A percentile compares a stretch with the other conserved stretches of the same genome.
phyloP scores from a whole-genome alignment of 2,888 invertebrate genomes.

The Antheraea assamensis region DNA sequence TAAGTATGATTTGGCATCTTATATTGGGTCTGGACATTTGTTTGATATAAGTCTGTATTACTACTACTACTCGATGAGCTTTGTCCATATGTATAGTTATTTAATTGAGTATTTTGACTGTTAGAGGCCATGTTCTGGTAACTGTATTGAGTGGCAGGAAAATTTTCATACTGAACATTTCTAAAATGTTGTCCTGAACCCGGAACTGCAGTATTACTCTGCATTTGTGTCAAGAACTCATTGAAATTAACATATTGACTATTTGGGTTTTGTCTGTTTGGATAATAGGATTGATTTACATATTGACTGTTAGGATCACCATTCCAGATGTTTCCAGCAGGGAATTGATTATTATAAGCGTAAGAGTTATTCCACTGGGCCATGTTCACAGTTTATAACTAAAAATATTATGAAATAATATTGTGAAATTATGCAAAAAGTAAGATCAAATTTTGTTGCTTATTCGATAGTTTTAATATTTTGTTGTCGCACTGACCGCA shows the following conservation, averaged over 20 bases:
- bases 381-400: constrained; percentile 49
- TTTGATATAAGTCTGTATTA: constrained; percentile 48
- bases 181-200: constrained; percentile 49
- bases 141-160: constrained; percentile 56
- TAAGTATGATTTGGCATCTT: constrained; percentile 47
- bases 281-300: constrained; percentile 61
- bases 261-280: constrained; percentile 55
- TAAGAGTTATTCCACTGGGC: constrained; percentile 77
- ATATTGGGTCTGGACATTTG: constrained; percentile 49
- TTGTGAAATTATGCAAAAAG: constrained; percentile 31
- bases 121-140: constrained; percentile 62
- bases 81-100: constrained; percentile 51
- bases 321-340: constrained; percentile 60
- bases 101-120: constrained; percentile 53
- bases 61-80: constrained; percentile 46
- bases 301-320: constrained; percentile 62
- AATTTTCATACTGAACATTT: constrained; percentile 62
- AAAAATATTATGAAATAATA: constrained; percentile 52
- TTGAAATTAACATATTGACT: constrained; percentile 74
- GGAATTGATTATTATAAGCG: constrained; percentile 68
- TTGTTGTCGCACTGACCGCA: constrained; percentile 52
- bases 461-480: constrained; percentile 32
- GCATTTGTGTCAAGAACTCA: constrained; percentile 73
- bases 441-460: constrained; percentile 35
- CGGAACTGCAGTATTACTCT: constrained; percentile 47